These are phyloP conservation scores for Amblyornis subalaris DNA, from an alignment of 2,113 vertebrate species.

Conservation along the genomic window DNA sequence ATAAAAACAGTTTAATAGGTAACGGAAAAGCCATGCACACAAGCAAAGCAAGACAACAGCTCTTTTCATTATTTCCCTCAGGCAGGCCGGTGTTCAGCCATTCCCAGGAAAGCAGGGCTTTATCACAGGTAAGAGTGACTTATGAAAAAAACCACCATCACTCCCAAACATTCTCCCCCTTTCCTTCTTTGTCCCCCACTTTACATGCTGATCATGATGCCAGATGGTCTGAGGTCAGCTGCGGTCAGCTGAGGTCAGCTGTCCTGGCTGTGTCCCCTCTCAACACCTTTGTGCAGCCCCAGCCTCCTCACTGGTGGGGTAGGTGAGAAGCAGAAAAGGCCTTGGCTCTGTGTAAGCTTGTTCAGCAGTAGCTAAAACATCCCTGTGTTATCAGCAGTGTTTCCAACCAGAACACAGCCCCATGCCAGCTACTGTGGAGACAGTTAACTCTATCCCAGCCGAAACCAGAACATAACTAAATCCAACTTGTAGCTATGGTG, in stretches of 20 bases:
- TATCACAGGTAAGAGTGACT: fast-evolving
- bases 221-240: background rate
- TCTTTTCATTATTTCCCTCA: background rate
- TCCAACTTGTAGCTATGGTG: background rate
- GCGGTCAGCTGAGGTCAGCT: background rate
- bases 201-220: background rate
- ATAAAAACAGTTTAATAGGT: background rate
- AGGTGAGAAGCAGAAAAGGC: background rate
- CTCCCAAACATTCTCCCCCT: fast-evolving
- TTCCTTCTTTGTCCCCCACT: background rate
- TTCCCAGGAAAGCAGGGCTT: background rate
- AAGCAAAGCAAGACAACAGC: background rate
- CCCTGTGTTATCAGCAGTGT: fast-evolving
- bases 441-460: background rate
- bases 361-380: background rate
- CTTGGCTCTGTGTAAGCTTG: background rate
- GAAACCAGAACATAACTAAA: background rate
- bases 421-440: background rate
- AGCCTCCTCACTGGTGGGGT: fast-evolving
- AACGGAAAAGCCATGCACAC: background rate
- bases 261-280: background rate
- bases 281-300: fast-evolving
- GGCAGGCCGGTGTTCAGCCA: background rate
- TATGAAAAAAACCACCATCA: background rate
- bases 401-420: background rate